Evolutionary conservation across 2,797 vertebrate species (phyloP), one percentile per base, ranked within the genome.

Genomic region (Gymnocypris eckloni): DNA sequence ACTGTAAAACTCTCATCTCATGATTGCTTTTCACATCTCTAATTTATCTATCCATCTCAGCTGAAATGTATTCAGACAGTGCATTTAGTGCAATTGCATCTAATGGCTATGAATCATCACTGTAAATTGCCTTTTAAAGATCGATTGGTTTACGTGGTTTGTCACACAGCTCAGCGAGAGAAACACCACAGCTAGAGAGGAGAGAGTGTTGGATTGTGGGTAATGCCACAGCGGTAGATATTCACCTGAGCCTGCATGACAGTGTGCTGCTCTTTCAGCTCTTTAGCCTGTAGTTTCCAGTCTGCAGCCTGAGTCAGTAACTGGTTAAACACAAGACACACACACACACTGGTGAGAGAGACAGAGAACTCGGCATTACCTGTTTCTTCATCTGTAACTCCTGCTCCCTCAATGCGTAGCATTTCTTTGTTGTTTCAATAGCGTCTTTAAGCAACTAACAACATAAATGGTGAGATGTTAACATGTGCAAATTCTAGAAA

Each of bases 231-330:
- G 71, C 75, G 71, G 78, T 52, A 71, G 22, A 90, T 94, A 95
- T 71, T 97, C 95, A 99, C 98, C 98, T 99, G 98, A 73, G 97
- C 94, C 93, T 98, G 97, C 88, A 98, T 96, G 90, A 98, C 93
- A 61, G 97, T 97, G 93, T 96, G 97, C 91, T 99, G 98, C 88
- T 98, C 96, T 95, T 94, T 98, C 94, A 98, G 94, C 93, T 97
- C 95, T 90, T 97, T 96, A 94, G 96, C 93, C 92, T 99, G 98
- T 86, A 99, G 96, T 90, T 99, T 99, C 98, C 97, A 99, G 90
- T 99, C 97, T 92, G 98, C 97, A 54, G 98, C 98, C 94, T 98
- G 97, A 93, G 96, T 96, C 94, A 99, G 96, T 95, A 99, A 96
- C 98, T 99, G 90, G 93, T 95, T 92, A 94, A 92, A 93, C 84